Evolutionary conservation across 2,113 vertebrate genomes (phyloP), one percentile per base, ranked within the genome.

Genomic region (Scytalopus superciliaris): DNA sequence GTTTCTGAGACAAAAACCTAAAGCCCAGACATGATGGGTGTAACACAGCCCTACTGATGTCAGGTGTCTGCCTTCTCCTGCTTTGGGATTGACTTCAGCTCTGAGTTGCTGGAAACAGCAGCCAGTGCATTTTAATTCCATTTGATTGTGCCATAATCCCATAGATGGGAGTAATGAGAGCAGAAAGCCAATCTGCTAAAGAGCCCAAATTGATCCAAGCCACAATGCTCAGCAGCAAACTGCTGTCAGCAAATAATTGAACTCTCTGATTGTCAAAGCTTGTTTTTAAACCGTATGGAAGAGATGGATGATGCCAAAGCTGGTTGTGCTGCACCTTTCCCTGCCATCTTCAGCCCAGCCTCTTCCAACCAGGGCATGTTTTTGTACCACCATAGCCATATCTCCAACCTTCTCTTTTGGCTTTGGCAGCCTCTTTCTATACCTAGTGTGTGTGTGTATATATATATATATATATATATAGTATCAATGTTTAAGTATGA

Each of bases 171-270:
- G 62, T 77, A 87, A 77, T 44, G 69, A 95, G 90, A 87, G 62
- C 76, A 84, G 69, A 96, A 94, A 95, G 44, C 59, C 89, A 94
- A 80, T 96, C 94, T 95, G 77, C 90, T 96, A 56, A 97, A 94
- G 66, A 95, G 85, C 42, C 64, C 82, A 62, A 63, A 84, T 78
- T 96, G 92, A 90, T 91, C 76, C 84, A 64, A 96, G 59, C 78
- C 84, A 77, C 79, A 27, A 25, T 70, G 85, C 94, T 89, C 86
- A 68, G 81, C 56, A 79, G 75, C 86, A 92, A 96, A 85, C 62
- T 82, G 78, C 78, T 93, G 50, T 90, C 78, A 89, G 86, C 84
- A 80, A 91, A 84, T 47, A 90, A 88, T 53, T 78, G 66, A 87
- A 68, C 42, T 25, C 28, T 42, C 3, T 30, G 80, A 81, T 60